phyloP scores from a whole-genome alignment of 2,797 vertebrate genomes.

The Halcyon chelicuti region DNA sequence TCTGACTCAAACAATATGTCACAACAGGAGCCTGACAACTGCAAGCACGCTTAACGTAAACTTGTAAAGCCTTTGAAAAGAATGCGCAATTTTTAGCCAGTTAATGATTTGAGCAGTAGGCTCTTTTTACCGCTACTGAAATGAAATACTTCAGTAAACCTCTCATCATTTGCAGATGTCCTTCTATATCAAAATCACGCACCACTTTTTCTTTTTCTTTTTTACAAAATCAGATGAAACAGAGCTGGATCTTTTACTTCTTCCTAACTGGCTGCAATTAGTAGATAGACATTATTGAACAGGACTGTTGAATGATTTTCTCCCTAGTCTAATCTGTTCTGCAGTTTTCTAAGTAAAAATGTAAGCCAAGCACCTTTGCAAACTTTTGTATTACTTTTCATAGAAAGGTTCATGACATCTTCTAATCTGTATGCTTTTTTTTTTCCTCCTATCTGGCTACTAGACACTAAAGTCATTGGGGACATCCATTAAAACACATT shows the following conservation, averaged over 20 bases:
- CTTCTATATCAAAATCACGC: constrained; percentile 21
- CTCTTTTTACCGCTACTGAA: constrained; percentile 66
- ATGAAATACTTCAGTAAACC: constrained; percentile 63
- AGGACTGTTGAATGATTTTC: not conserved
- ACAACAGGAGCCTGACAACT: constrained; percentile 68
- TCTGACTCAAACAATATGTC: constrained; percentile 72
- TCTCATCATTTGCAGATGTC: constrained; percentile 54
- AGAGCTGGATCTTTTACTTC: constrained; percentile 6
- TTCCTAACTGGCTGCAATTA: not conserved
- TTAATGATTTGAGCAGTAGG: constrained; percentile 68
- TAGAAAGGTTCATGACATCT: constrained; percentile 58
- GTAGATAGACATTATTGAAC: not conserved
- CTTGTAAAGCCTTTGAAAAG: constrained; percentile 66
- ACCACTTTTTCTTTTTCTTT: not conserved
- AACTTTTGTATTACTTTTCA: constrained; percentile 59
- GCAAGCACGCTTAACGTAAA: constrained; percentile 71
- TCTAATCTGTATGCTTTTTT: constrained; percentile 39
- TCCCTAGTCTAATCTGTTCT: constrained; percentile 1
- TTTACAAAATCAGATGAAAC: too few species aligned
- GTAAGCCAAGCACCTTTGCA: constrained; percentile 7
- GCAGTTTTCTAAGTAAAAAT: constrained; percentile 13
- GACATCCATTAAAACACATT: constrained; percentile 72
- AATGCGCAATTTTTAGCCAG: constrained; percentile 66
- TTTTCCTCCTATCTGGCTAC: constrained; percentile 40
- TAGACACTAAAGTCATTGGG: constrained; percentile 53